Base-by-base conservation (phyloP, 2,888 invertebrate genomes). In the Drosophila maculinotata region DNA sequence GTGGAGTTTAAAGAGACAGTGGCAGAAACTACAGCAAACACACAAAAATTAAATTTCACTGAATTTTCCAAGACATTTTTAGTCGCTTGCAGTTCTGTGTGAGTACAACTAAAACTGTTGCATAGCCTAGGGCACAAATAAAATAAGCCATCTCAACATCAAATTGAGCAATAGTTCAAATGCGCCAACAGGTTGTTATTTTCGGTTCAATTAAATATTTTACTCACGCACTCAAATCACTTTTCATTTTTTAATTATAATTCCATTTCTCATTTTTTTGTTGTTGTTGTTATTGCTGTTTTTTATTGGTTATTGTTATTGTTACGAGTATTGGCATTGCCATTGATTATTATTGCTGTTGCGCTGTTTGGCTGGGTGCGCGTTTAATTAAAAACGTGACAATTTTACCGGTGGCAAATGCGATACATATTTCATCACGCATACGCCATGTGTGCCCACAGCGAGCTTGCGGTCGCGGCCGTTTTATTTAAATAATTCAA, bases 371-470 rank as follows among this genome's bases (percentile, higher is more conserved):
- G 45, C 39, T 54, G 57, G 30, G 49, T 47, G 39, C 30, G 48
- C 65, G 71, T 85, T 84, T 84, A 84, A 84, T 84, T 84, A 87
- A 84, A 84, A 87, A 84, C 83, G 83, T 84, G 83, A 84, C 83
- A 84, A 87, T 84, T 87, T 79, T 68, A 79, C 85, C 79, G 76
- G 72, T 76, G 82, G 76, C 84, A 62, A 69, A 47, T 65, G 58
- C 57, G 48, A 58, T 64, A 64, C 47, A 80, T 86, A 83, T 78
- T 76, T 81, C 87, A 73, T 73, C 66, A 62, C 31, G 36, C 45
- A 77, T 70, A 67, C 84, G 72, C 67, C 84, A 64, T 68, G 67
- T 80, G 81, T 53, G 51, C 38, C 54, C 54, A 28, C 36, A 49
- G 33, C 36, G 14, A 25, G 15, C 25, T 30, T 74, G 75, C 41